Conservation (phyloP, 2,888 invertebrate species). For the Lordiphosa fenestrarum region DNA sequence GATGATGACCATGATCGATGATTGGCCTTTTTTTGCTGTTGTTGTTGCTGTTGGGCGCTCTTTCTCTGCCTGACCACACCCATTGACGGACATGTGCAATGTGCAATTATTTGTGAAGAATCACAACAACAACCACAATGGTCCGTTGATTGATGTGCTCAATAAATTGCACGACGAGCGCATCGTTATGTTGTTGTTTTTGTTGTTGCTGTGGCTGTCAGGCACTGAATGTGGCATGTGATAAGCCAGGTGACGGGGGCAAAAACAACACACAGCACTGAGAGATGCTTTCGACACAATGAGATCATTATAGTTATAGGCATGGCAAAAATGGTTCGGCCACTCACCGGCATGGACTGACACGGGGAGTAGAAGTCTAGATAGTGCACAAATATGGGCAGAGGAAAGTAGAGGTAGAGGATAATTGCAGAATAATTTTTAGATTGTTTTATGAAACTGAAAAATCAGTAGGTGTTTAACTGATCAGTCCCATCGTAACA, state of each 20-base stretch:
- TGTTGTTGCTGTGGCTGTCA: slow-evolving; percentile 29
- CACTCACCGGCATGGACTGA: too few relatives aligned
- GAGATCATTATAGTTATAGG: slow-evolving; percentile 33
- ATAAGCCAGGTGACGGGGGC: slow-evolving; percentile 29
- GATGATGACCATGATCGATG: slow-evolving; percentile 78
- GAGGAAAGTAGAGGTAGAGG: too few relatives aligned
- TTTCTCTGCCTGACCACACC: slow-evolving; percentile 52
- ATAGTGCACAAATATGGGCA: too few relatives aligned
- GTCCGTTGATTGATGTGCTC: slow-evolving; percentile 68
- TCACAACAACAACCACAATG: slow-evolving; percentile 40
- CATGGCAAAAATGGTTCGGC: slow-evolving; percentile 4
- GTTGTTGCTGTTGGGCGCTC: slow-evolving; percentile 44
- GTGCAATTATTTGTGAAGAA: slow-evolving; percentile 70
- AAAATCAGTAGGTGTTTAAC: not conserved
- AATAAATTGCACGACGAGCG: slow-evolving; percentile 64
- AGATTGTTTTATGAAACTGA: too few relatives aligned
- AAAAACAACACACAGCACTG: not conserved
- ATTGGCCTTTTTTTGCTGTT: slow-evolving; percentile 76
- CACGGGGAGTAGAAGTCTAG: too few relatives aligned
- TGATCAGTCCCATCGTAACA: slow-evolving; percentile 13
- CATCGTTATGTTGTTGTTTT: slow-evolving; percentile 27
- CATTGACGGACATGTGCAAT: slow-evolving; percentile 61
- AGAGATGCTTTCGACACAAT: slow-evolving; percentile 40
- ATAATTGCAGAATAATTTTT: too few relatives aligned
- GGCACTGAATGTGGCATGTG: slow-evolving; percentile 28